Percentiles rank a stretch among this genome's conserved stretches.
Evolutionary conservation across 1,140 invertebrate species (phyloP).

Genomic region (Drosophila teissieri): DNA sequence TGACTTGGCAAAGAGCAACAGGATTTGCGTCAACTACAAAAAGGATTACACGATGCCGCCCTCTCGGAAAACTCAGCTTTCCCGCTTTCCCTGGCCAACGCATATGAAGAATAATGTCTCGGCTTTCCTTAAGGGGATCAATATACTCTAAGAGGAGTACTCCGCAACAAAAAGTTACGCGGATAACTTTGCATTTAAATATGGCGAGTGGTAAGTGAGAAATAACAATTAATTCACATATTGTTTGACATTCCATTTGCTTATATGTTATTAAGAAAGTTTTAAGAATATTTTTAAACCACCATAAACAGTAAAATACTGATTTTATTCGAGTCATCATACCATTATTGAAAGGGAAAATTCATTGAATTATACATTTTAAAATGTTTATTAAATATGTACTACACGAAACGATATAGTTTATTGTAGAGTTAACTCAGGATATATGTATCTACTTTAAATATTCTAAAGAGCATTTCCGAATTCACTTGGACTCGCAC

Average conservation of each 20-base stretch:
- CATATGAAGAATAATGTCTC: conserved; percentile 74
- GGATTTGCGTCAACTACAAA: conserved; percentile 79
- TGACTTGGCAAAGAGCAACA: conserved; percentile 74
- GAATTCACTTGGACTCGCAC: too few species aligned
- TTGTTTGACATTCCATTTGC: not conserved
- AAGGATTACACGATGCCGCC: conserved; percentile 68
- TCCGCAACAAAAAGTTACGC: not conserved
- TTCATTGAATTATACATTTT: too few species aligned
- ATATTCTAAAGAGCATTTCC: conserved; percentile 3
- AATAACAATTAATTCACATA: not conserved
- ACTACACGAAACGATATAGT: too few species aligned
- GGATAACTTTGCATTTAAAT: not conserved
- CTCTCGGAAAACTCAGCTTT: conserved; percentile 14
- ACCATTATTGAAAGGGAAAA: too few species aligned
- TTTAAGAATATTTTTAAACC: too few species aligned
- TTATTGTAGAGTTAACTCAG: too few species aligned
- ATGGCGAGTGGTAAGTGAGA: not conserved
- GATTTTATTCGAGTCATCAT: too few species aligned
- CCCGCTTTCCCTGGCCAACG: conserved; percentile 13
- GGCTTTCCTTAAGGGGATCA: conserved; percentile 48
- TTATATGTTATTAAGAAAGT: too few species aligned
- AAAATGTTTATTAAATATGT: too few species aligned
- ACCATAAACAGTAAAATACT: too few species aligned
- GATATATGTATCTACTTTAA: too few species aligned
- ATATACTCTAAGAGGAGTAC: conserved; percentile 26